Conservation (phyloP, 2,888 invertebrate genomes). For the Carterocephalus palaemon region DNA sequence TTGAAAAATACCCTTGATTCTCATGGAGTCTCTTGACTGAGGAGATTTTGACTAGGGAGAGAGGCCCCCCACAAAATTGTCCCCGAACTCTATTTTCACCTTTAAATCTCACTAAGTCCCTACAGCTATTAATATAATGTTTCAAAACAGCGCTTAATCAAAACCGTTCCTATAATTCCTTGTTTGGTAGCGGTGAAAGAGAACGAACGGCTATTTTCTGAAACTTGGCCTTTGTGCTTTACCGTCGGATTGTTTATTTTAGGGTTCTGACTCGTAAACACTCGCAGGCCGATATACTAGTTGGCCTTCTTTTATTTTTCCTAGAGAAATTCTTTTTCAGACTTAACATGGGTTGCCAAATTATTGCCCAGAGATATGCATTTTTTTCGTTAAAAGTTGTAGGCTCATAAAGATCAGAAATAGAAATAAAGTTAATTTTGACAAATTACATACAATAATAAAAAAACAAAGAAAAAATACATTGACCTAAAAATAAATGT, state of each 20-base stretch:
- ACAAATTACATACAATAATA: too few relatives aligned
- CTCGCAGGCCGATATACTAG: constrained; percentile 65
- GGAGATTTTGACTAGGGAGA: too few relatives aligned
- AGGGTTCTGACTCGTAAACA: constrained; percentile 69
- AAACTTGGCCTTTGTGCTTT: constrained; percentile 64
- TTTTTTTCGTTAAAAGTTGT: constrained; percentile 12
- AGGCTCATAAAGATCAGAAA: constrained; percentile 1
- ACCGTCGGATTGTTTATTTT: constrained; percentile 69
- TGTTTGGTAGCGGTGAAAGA: constrained; percentile 54
- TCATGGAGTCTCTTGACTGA: too few relatives aligned
- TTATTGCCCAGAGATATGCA: constrained; percentile 25
- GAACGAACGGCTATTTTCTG: constrained; percentile 57
- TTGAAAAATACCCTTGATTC: too few relatives aligned
- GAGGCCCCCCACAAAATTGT: too few relatives aligned
- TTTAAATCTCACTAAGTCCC: background rate
- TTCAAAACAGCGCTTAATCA: constrained; percentile 7
- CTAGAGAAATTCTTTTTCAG: constrained; percentile 48
- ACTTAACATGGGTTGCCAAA: constrained; percentile 34
- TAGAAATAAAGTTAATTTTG: too few relatives aligned
- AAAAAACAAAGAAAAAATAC: too few relatives aligned
- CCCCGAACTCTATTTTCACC: too few relatives aligned
- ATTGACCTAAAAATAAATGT: too few relatives aligned
- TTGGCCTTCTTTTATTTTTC: constrained; percentile 62
- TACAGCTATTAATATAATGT: background rate
- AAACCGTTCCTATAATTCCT: constrained; percentile 24